These are phyloP conservation scores for Drosophila tropicalis DNA, from an alignment of 1,140 invertebrate genomes.

Conservation along the genomic window DNA sequence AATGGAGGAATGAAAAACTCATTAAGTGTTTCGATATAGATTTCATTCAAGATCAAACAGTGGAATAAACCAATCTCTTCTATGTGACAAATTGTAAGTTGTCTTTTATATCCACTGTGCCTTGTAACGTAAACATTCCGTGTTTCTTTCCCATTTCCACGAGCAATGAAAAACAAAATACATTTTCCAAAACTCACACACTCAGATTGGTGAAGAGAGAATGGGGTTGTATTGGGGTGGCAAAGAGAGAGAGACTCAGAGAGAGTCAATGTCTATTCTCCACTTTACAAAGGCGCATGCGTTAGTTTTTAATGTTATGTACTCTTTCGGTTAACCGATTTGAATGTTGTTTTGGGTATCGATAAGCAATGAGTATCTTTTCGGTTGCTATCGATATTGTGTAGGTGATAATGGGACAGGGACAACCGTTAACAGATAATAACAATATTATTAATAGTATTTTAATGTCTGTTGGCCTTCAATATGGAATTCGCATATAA, in stretches of 20 bases:
- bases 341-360: slow-evolving; percentile 44
- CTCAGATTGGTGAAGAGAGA: slow-evolving; percentile 9
- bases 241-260: slow-evolving; percentile 18
- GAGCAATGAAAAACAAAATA: slow-evolving; percentile 19
- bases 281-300: slow-evolving; percentile 52
- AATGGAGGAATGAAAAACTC: too few species aligned
- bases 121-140: slow-evolving; percentile 72
- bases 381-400: slow-evolving; percentile 38
- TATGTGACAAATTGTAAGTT: slow-evolving; percentile 1
- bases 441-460: not conserved
- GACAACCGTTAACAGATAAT: not conserved
- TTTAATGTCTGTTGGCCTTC: not conserved
- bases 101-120: slow-evolving; percentile 39
- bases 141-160: slow-evolving; percentile 40
- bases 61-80: too few species aligned
- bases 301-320: slow-evolving; percentile 43
- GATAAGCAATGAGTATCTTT: slow-evolving; percentile 46
- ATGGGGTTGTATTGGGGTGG: not conserved
- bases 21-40: too few species aligned
- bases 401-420: not conserved
- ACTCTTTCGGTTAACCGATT: slow-evolving; percentile 35
- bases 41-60: too few species aligned
- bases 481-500: not conserved
- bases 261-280: slow-evolving; percentile 46
- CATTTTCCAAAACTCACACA: slow-evolving; percentile 41